Percentiles rank a stretch among this genome's conserved stretches.
Conservation (phyloP, 2,888 invertebrate species). For the Mantis religiosa region DNA sequence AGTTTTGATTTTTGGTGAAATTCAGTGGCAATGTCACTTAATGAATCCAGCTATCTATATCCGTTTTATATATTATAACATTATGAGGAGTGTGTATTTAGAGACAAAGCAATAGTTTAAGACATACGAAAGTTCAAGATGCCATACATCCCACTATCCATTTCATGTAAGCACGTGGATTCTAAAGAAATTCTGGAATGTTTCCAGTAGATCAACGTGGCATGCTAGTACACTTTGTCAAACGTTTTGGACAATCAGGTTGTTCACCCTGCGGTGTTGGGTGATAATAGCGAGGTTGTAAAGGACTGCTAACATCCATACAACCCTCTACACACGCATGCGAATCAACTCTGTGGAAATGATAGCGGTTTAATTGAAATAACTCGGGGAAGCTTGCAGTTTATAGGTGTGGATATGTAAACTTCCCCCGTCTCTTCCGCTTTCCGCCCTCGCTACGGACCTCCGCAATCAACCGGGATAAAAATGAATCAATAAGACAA, state of each 20-base stretch:
- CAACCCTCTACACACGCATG: neutral
- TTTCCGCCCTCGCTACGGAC: neutral
- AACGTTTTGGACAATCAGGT: neutral
- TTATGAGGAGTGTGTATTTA: too few relatives aligned
- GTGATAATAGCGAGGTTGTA: neutral
- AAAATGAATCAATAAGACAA: slow-evolving; percentile 20
- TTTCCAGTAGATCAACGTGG: too few relatives aligned
- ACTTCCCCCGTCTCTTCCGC: neutral
- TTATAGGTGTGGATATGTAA: neutral
- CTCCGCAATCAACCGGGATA: slow-evolving; percentile 12
- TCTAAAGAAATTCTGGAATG: too few relatives aligned
- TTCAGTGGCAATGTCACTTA: too few relatives aligned
- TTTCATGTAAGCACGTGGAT: too few relatives aligned
- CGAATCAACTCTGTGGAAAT: neutral
- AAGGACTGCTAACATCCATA: neutral
- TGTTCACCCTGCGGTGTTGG: neutral
- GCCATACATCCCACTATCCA: too few relatives aligned
- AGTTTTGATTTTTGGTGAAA: too few relatives aligned
- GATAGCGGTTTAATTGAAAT: slow-evolving; percentile 9
- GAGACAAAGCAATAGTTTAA: too few relatives aligned
- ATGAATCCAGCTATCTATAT: too few relatives aligned
- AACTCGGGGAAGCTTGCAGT: neutral
- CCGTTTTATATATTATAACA: too few relatives aligned
- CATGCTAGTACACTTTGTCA: too few relatives aligned
- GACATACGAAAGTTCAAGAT: too few relatives aligned